phyloP scores from a whole-genome alignment of 2,888 invertebrate genomes.

The Belgica antarctica region DNA sequence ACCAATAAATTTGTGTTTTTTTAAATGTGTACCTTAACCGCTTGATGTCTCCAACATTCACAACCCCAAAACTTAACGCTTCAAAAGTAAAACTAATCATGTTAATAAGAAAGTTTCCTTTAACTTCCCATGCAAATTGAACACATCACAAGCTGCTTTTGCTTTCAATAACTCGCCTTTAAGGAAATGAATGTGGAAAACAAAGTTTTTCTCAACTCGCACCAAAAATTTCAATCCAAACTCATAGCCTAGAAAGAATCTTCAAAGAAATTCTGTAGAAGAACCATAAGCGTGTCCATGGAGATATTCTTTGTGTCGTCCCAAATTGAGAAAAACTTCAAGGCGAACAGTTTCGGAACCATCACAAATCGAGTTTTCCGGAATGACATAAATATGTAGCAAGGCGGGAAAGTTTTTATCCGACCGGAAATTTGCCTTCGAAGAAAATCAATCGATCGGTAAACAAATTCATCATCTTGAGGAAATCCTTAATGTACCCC shows the following conservation, averaged over 20 bases:
- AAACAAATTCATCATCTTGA: slow-evolving; percentile 19
- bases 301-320: not conserved
- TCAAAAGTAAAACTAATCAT: slow-evolving; percentile 24
- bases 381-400: no score
- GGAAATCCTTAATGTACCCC: slow-evolving; percentile 24
- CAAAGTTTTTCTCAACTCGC: not conserved
- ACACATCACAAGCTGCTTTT: not conserved
- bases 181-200: not conserved
- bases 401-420: no score
- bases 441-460: slow-evolving; percentile 12
- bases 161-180: not conserved
- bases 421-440: not conserved
- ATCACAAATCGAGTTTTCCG: not conserved
- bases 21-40: no score
- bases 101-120: slow-evolving; percentile 31
- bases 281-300: not conserved
- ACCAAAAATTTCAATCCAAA: no score
- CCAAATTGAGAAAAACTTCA: not conserved
- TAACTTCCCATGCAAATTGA: no score
- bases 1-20: no score
- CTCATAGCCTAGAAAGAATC: no score
- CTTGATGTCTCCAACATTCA: not conserved
- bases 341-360: not conserved
- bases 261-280: no score
- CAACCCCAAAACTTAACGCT: not conserved